A percentile compares a stretch with the other conserved stretches of the same genome.
phyloP scores from a whole-genome alignment of 2,797 vertebrate species.

The Pseudopleuronectes americanus region DNA sequence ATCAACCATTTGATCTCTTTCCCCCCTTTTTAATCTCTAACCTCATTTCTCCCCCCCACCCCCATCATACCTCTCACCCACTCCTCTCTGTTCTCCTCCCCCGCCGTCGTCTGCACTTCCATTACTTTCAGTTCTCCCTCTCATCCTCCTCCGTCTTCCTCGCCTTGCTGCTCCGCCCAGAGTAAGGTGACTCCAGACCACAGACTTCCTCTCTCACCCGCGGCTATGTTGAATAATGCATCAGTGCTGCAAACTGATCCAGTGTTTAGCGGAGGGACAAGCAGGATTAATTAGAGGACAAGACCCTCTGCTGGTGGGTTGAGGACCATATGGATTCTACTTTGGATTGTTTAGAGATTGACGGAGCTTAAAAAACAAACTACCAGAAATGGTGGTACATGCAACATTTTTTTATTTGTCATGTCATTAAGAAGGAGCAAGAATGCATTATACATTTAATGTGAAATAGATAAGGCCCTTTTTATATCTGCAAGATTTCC shows the following conservation, averaged over 20 bases:
- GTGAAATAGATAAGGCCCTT: conserved; percentile 27
- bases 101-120: conserved; percentile 34
- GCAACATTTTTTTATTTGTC: conserved; percentile 33
- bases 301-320: conserved; percentile 58
- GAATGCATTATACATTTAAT: conserved; percentile 37
- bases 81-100: conserved; percentile 13
- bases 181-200: conserved; percentile 75
- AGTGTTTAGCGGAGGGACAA: conserved; percentile 78
- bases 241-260: conserved; percentile 77
- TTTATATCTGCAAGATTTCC: conserved; percentile 51
- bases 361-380: conserved; percentile 43
- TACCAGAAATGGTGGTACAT: conserved; percentile 12
- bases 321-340: conserved; percentile 31
- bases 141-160: conserved; percentile 43
- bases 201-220: conserved; percentile 75
- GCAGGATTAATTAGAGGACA: conserved; percentile 82
- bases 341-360: conserved; percentile 24
- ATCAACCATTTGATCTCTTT: conserved; percentile 62
- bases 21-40: conserved; percentile 49
- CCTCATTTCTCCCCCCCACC: conserved; percentile 33
- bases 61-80: conserved; percentile 5
- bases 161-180: conserved; percentile 24
- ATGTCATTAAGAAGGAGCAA: conserved; percentile 20
- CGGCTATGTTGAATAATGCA: conserved; percentile 82
- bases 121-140: conserved; percentile 55